Conservation (phyloP, 2,888 invertebrate species). For the Mythimna ferrago region DNA sequence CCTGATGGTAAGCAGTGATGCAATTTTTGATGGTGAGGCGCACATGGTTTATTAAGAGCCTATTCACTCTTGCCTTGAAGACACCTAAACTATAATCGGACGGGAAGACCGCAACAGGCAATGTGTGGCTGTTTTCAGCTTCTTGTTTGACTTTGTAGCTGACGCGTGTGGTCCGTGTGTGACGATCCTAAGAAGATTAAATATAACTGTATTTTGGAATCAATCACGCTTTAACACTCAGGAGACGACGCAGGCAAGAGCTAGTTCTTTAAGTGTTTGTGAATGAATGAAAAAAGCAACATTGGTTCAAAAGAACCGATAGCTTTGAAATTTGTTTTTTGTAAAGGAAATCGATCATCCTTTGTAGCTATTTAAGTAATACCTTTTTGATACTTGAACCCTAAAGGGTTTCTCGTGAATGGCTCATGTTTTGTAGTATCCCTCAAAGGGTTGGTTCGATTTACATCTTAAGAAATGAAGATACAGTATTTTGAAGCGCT, state of each 20-base stretch:
- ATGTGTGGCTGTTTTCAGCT: too few species aligned
- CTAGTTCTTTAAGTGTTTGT: background rate
- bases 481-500: background rate
- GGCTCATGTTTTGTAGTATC: background rate
- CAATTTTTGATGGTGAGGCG: too few species aligned
- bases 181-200: too few species aligned
- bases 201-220: background rate
- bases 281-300: conserved; percentile 2
- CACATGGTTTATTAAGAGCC: too few species aligned
- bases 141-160: too few species aligned
- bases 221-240: background rate
- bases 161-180: too few species aligned
- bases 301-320: conserved; percentile 1
- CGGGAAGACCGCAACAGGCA: too few species aligned
- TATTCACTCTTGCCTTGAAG: too few species aligned
- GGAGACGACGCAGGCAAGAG: background rate
- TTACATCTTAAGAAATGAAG: background rate
- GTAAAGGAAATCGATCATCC: background rate
- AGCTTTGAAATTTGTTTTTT: conserved; percentile 5
- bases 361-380: background rate
- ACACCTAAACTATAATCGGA: too few species aligned
- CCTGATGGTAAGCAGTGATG: too few species aligned
- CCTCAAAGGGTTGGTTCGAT: background rate
- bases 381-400: background rate
- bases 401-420: background rate